Conservation (phyloP, 2,113 vertebrate genomes). For the Hippocampus mohnikei region DNA sequence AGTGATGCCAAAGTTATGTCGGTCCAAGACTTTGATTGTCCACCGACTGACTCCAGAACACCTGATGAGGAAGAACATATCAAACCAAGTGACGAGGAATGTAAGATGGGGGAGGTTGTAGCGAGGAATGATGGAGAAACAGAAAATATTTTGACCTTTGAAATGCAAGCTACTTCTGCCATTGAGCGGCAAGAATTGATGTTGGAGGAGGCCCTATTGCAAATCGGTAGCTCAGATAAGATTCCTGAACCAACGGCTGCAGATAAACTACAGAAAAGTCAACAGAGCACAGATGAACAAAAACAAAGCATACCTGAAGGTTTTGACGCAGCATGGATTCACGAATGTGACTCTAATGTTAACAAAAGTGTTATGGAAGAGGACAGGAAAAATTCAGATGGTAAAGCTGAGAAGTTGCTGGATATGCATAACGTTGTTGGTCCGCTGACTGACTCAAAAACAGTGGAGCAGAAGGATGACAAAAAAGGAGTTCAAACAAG, state of each 20-base stretch:
- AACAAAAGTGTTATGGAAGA: neutral
- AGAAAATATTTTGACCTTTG: conserved; percentile 6
- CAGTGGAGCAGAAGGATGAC: neutral
- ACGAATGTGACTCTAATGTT: neutral
- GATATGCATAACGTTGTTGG: neutral
- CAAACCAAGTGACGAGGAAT: neutral
- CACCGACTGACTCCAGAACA: neutral
- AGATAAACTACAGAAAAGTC: neutral
- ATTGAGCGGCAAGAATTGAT: conserved; percentile 13
- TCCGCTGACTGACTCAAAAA: neutral
- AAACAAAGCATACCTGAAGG: neutral
- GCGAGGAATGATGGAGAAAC: conserved; percentile 3
- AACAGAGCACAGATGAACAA: conserved; percentile 1
- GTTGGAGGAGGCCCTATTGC: neutral
- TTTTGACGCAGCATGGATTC: conserved; percentile 6
- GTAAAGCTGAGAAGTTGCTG: neutral
- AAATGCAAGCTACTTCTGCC: conserved; percentile 10
- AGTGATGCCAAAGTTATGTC: conserved; percentile 1
- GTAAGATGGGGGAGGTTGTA: neutral
- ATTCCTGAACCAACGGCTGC: neutral
- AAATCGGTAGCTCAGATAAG: neutral
- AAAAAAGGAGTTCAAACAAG: neutral
- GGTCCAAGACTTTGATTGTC: neutral
- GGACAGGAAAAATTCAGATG: neutral
- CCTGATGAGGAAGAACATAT: neutral